These are phyloP conservation scores for Pristis pectinata DNA, from an alignment of 2,797 vertebrate species.

Conservation along the genomic window DNA sequence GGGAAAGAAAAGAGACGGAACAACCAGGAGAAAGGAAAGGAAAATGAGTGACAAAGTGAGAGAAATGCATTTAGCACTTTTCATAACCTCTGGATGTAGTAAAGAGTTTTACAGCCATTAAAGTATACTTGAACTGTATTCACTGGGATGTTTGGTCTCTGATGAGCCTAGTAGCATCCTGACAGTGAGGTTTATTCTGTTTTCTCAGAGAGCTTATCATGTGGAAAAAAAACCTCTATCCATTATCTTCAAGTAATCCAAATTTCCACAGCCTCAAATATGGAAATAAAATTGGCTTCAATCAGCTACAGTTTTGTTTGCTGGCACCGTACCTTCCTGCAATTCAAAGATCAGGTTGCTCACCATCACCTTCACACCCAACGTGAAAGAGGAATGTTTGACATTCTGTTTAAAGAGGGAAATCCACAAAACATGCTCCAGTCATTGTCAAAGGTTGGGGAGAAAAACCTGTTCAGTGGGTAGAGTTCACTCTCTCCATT, in stretches of 20 bases:
- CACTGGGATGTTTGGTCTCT: neutral
- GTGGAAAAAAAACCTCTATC: neutral
- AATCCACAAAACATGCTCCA: neutral
- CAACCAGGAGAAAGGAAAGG: too few relatives aligned
- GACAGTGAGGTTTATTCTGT: neutral
- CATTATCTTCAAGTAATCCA: neutral
- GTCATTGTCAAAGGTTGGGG: neutral
- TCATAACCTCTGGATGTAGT: neutral
- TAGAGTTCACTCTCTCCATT: neutral
- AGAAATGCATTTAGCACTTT: neutral
- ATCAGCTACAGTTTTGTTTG: neutral
- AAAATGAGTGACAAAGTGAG: too few relatives aligned
- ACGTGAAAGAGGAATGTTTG: neutral
- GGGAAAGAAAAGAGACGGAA: too few relatives aligned
- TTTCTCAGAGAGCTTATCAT: neutral
- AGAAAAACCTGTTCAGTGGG: constrained; percentile 29
- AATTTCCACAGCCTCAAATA: neutral
- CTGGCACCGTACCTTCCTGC: neutral
- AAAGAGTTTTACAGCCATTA: neutral
- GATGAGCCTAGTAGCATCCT: neutral
- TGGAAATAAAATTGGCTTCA: neutral
- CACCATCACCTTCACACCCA: neutral
- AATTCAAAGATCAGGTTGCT: neutral
- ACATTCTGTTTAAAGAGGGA: neutral
- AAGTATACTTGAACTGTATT: neutral